Percentiles rank a stretch among this genome's conserved stretches.
Evolutionary conservation across 2,888 invertebrate genomes (phyloP).

Genomic region (Diploptera punctata): DNA sequence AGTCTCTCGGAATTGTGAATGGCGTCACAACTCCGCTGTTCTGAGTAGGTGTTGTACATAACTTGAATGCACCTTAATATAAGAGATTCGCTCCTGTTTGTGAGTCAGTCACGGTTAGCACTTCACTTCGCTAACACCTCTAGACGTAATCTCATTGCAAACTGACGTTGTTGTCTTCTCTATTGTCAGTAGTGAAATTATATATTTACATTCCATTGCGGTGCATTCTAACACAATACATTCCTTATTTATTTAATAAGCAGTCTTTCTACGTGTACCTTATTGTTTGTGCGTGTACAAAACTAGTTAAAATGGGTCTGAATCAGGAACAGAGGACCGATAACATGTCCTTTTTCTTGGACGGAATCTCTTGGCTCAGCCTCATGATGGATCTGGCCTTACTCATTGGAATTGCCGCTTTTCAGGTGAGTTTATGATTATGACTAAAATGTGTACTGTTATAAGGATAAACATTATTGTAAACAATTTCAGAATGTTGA

Average conservation of each 20-base stretch:
- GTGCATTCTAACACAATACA: background rate
- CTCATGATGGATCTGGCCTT: slow-evolving; percentile 35
- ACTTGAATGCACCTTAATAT: background rate
- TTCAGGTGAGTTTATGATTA: slow-evolving; percentile 34
- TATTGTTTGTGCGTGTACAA: background rate
- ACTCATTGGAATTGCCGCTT: slow-evolving; percentile 27
- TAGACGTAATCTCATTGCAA: background rate
- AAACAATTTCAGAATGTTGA: too few relatives aligned
- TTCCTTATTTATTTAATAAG: too few relatives aligned
- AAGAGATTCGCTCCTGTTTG: background rate
- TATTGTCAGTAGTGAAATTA: background rate
- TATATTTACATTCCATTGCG: background rate
- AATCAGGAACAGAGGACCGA: slow-evolving; percentile 21
- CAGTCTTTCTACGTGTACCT: background rate
- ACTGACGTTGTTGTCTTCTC: background rate
- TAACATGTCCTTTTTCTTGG: slow-evolving; percentile 25
- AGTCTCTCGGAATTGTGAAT: background rate
- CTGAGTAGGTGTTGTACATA: background rate
- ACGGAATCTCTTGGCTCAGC: slow-evolving; percentile 33
- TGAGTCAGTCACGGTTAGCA: background rate
- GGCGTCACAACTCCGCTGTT: background rate
- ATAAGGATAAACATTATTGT: too few relatives aligned
- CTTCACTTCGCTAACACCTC: background rate
- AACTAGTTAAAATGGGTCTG: slow-evolving; percentile 13
- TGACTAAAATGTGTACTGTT: too few relatives aligned